Base-by-base conservation (phyloP, 2,797 vertebrate genomes). In the Alca torda region DNA sequence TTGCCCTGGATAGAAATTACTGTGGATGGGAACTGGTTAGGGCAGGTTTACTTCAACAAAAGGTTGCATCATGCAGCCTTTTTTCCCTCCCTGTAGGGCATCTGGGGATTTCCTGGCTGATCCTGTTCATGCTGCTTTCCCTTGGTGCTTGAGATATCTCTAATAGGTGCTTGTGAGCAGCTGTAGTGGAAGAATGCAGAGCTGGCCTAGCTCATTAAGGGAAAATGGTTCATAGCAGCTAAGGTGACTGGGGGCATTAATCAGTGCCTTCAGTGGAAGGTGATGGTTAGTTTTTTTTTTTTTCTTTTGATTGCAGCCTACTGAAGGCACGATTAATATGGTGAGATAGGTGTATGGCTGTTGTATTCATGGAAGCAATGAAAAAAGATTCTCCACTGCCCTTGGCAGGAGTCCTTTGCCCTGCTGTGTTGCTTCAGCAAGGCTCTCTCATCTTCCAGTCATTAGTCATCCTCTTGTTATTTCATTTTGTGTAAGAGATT, bases 41-140 rank as follows among this genome's bases (percentile, higher is more conserved):
- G 50, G 76, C 93, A 95, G 84, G 93, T 84, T 92, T 90, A 76
- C 46, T 96, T 92, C 83, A 88, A 87, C 53, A 81, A 31, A 89
- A 26, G 43, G 67, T 93, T 97, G 89, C 95, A 93, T 95, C 91
- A 84, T 88, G 65, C 74, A 94, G 56, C 46, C 37, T 92, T 95
- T 92, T 96, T 93, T 79, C 59, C 80, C 41, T 87, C 28, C 79
- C 96, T 21, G 43, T 91, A 91, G 95, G 96, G 73, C 45, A 91
- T 95, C 61, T 96, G 93, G 84, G 96, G 87, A 81, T 95, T 97
- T 97, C 94, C 91, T 95, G 85, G 69, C 82, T 50, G 50, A 85
- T 93, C 61, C 61, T 93, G 69, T 73, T 94, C 65, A 21, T 81
- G 61, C 79, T 96, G 60, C 61, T 93, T 94, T 95, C 39, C 63